Evolutionary conservation across 2,797 vertebrate genomes (phyloP), one percentile per base, ranked within the genome.

Genomic region (Myotis findleyi): DNA sequence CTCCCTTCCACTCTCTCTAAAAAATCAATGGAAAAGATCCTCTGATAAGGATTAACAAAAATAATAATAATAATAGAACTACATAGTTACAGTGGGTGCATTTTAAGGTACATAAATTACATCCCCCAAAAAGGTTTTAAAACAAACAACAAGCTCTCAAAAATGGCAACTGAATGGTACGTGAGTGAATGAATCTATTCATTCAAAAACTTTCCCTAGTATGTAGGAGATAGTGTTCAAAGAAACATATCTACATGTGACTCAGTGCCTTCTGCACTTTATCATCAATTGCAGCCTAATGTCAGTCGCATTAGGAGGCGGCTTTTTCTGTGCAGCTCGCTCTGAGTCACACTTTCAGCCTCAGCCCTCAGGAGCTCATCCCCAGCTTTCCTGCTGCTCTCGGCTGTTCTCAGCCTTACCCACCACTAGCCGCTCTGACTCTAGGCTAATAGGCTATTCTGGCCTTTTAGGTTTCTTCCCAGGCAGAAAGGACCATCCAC

Each of bases 401-500:
- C 23, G 41, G 92, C 57, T 71, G 33, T 93, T 66, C 87, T 89
- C 82, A 36, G 0, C 41, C 77, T 82, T 79, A 18, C 55, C 41
- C 20, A 33, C 71, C 17, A 6, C 5, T 4, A n/a, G 17, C 69
- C 30, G 66, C 47, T 38, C 75, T 72, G 47, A 71, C 30, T 30
- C 53, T 49, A 27, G 64, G 77, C 85, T 72, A 57, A 85, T 16
- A 27, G 79, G 59, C n/a, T 44, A n/a, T 69, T 73, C 64, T 36
- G 69, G 27, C 71, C 68, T 36, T 81, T 92, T 12, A 49, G 44
- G 59, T 94, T 84, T 85, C 79, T 83, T 93, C 87, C 41, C 33
- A 33, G 80, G 68, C 88, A 71, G 75, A 91, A 71, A 95, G 86
- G 75, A 86, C 47, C 0, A 6, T 92, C 87, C 68, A 41, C 86